Evolutionary conservation across 1,140 invertebrate genomes (phyloP).

Genomic region (Cydia fagiglandana): DNA sequence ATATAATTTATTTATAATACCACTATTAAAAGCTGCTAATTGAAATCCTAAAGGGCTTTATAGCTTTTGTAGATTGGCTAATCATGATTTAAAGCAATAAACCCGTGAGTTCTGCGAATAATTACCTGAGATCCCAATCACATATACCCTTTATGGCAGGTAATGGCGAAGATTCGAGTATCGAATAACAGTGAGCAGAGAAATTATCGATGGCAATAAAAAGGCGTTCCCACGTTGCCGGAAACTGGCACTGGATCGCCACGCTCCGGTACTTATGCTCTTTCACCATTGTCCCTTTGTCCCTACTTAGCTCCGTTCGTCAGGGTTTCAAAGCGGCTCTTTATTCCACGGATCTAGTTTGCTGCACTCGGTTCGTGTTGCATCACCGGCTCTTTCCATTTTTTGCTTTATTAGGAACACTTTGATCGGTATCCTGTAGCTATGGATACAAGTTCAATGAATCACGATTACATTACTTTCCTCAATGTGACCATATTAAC

Average conservation of each 20-base stretch:
- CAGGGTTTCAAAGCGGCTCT: conserved; percentile 57
- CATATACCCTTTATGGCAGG: conserved; percentile 18
- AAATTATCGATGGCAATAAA: conserved; percentile 58
- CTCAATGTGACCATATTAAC: neutral
- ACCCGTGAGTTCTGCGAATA: neutral
- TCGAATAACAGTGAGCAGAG: conserved; percentile 37
- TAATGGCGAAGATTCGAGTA: conserved; percentile 26
- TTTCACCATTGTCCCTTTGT: conserved; percentile 72
- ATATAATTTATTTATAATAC: neutral
- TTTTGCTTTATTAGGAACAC: conserved; percentile 46
- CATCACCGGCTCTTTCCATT: conserved; percentile 63
- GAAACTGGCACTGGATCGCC: conserved; percentile 63
- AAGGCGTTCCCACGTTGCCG: conserved; percentile 71
- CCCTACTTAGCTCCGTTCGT: conserved; percentile 62
- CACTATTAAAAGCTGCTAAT: neutral
- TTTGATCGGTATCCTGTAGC: conserved; percentile 42
- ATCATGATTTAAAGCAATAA: conserved; percentile 17
- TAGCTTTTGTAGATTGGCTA: neutral
- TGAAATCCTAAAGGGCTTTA: neutral
- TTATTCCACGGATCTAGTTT: conserved; percentile 64
- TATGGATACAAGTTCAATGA: conserved; percentile 1
- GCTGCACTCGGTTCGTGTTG: conserved; percentile 65
- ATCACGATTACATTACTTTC: neutral
- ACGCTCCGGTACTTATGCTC: conserved; percentile 68
- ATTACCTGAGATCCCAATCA: neutral